Percentiles rank a stretch among this genome's conserved stretches.
Evolutionary conservation across 2,113 vertebrate species (phyloP).

Genomic region (Lophochroa leadbeateri): DNA sequence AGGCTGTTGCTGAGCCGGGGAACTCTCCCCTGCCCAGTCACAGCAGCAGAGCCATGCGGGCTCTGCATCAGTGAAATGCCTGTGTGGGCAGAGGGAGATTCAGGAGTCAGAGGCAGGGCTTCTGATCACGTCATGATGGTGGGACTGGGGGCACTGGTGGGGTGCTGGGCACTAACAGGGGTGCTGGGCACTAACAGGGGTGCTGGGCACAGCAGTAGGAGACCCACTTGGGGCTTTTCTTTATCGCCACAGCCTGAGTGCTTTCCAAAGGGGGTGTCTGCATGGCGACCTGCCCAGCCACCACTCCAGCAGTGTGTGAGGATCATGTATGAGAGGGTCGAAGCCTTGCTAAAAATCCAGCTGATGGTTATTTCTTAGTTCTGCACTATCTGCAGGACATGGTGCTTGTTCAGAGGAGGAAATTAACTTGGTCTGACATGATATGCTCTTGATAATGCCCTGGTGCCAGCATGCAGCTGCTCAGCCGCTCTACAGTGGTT

Average conservation of each 20-base stretch:
- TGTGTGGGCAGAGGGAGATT: neutral
- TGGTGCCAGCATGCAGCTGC: neutral
- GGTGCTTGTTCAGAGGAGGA: neutral
- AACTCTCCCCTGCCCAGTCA: neutral
- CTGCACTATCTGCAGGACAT: neutral
- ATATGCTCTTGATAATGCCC: neutral
- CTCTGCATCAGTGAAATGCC: neutral
- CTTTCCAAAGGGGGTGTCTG: neutral
- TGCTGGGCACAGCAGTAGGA: neutral
- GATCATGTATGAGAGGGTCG: neutral
- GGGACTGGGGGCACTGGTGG: neutral
- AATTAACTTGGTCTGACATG: neutral
- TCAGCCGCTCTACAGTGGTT: neutral
- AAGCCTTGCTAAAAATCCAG: neutral
- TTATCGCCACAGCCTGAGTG: neutral
- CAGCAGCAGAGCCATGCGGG: rapidly evolving
- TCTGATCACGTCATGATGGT: neutral
- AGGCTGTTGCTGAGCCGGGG: neutral
- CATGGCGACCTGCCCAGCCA: neutral
- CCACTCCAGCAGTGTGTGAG: rapidly evolving
- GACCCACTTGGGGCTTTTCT: neutral
- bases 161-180: neutral
- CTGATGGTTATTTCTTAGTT: neutral
- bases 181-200: neutral
- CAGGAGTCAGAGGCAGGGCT: neutral